Conservation (phyloP, 2,888 invertebrate species). For the Trichopoda pennipes region DNA sequence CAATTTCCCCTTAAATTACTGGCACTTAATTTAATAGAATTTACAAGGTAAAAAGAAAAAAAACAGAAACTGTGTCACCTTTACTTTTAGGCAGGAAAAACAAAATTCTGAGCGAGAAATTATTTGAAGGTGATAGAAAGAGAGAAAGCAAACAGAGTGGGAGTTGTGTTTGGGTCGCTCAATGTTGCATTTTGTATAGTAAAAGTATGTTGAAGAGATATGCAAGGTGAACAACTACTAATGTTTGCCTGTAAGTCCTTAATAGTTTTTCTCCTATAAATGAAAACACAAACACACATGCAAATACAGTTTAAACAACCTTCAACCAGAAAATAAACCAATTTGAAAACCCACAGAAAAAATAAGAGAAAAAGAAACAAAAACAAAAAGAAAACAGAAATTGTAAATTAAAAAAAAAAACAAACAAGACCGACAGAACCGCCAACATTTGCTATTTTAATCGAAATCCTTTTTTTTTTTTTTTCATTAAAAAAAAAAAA, state of each 20-base stretch:
- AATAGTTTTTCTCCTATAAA: constrained; percentile 14
- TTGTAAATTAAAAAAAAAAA: constrained; percentile 27
- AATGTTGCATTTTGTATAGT: constrained; percentile 21
- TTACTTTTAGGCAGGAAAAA: background rate
- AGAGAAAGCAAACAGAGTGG: constrained; percentile 37
- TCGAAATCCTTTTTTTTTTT: constrained; percentile 12
- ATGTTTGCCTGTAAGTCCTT: constrained; percentile 43
- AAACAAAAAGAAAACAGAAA: background rate
- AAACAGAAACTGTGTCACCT: background rate
- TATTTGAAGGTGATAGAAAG: constrained; percentile 44
- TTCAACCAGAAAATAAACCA: constrained; percentile 53
- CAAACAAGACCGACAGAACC: constrained; percentile 2
- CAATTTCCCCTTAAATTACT: background rate
- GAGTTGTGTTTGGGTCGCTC: constrained; percentile 52
- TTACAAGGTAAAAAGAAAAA: background rate
- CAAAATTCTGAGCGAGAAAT: constrained; percentile 48
- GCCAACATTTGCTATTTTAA: constrained; percentile 19
- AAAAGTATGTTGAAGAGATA: constrained; percentile 56
- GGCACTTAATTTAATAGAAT: background rate
- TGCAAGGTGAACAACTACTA: constrained; percentile 58
- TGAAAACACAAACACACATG: background rate
- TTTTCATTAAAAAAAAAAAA: background rate
- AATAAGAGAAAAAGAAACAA: too few relatives aligned
- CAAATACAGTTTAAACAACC: constrained; percentile 41
- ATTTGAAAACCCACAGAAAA: constrained; percentile 17